These are phyloP conservation scores for Halictus quadricinctus DNA, from an alignment of 2,888 invertebrate genomes.

Conservation along the genomic window DNA sequence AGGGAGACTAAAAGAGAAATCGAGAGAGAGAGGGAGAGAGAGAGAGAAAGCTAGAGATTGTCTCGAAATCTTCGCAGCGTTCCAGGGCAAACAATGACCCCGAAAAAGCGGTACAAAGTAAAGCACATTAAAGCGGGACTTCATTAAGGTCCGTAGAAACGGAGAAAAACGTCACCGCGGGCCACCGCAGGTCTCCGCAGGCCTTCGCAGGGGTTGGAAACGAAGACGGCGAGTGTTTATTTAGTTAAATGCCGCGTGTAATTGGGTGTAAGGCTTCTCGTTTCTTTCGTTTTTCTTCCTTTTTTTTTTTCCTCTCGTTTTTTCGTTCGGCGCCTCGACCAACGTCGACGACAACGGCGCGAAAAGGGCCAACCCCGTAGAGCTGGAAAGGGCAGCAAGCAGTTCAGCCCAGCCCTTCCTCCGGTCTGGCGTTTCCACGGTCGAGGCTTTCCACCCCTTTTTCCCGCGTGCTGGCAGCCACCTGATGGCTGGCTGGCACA, in stretches of 20 bases:
- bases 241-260: slow-evolving; percentile 74
- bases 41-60: background rate
- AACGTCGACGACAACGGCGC: slow-evolving; percentile 22
- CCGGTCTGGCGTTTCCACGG: slow-evolving; percentile 45
- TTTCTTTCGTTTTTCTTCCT: background rate
- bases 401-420: slow-evolving; percentile 15
- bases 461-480: slow-evolving; percentile 68
- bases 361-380: slow-evolving; percentile 44
- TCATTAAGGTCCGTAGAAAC: slow-evolving; percentile 38
- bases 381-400: slow-evolving; percentile 20
- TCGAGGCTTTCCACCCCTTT: slow-evolving; percentile 66
- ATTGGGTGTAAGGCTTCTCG: slow-evolving; percentile 71
- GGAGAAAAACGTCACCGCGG: slow-evolving; percentile 1
- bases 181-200: background rate
- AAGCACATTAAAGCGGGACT: slow-evolving; percentile 44
- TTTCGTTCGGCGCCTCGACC: slow-evolving; percentile 54
- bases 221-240: slow-evolving; percentile 65
- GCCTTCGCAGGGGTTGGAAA: background rate
- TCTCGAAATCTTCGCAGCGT: slow-evolving; percentile 22
- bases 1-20: background rate
- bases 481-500: slow-evolving; percentile 70
- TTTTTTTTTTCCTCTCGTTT: slow-evolving; percentile 9
- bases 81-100: slow-evolving; percentile 23
- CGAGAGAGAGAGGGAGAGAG: background rate
- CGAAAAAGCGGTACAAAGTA: background rate